phyloP scores from a whole-genome alignment of 2,797 vertebrate species.

The Hephaestus fuliginosus region DNA sequence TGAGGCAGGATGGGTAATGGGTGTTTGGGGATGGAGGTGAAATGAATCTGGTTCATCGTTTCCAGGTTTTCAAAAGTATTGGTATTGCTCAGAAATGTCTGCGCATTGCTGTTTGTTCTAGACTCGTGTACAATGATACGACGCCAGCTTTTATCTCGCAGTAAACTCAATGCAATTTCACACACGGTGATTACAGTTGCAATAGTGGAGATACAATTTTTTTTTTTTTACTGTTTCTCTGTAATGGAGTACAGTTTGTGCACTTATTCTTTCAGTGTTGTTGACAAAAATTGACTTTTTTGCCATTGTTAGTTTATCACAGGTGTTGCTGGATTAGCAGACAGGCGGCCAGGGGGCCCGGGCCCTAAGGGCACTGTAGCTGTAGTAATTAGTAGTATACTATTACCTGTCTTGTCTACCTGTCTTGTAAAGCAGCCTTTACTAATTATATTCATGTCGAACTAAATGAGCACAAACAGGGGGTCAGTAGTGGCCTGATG shows the following conservation, averaged over 20 bases:
- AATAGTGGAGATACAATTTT: background rate
- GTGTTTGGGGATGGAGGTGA: background rate
- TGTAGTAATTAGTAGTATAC: background rate
- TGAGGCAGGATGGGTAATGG: background rate
- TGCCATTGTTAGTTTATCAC: constrained; percentile 15
- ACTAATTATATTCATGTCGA: background rate
- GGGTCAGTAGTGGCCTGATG: background rate
- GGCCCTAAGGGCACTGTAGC: background rate
- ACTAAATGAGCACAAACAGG: background rate
- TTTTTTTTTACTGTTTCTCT: constrained; percentile 1
- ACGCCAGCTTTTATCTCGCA: constrained; percentile 26
- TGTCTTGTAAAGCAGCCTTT: background rate
- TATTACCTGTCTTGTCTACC: background rate
- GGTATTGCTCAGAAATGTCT: background rate
- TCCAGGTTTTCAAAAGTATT: constrained; percentile 2
- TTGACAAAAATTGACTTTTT: background rate
- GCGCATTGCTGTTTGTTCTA: constrained; percentile 20
- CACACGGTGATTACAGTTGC: constrained; percentile 26
- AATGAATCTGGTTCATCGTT: background rate
- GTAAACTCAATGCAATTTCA: constrained; percentile 47
- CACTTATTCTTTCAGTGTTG: constrained; percentile 2
- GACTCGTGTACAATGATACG: constrained; percentile 14
- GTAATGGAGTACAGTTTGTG: constrained; percentile 1
- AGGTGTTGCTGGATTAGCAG: constrained; percentile 1
- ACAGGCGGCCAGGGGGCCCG: background rate